Evolutionary conservation across 2,888 invertebrate species (phyloP).

Genomic region (Drosophila dives): DNA sequence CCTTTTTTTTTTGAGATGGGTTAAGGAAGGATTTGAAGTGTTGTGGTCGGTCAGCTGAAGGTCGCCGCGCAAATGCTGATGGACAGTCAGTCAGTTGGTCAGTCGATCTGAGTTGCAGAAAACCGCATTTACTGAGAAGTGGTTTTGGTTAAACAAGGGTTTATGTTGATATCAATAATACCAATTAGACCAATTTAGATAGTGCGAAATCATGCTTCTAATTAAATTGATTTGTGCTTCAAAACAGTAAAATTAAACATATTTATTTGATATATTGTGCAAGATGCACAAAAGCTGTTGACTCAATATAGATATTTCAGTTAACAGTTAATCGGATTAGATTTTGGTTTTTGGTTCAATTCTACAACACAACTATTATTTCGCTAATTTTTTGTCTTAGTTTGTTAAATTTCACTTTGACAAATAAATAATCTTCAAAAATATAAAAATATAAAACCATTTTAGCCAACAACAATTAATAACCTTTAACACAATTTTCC

Average conservation of each 20-base stretch:
- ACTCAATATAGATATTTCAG: neutral
- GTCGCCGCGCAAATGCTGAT: conserved; percentile 21
- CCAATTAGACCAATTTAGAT: conserved; percentile 2
- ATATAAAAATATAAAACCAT: neutral
- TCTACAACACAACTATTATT: neutral
- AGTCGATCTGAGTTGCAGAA: neutral
- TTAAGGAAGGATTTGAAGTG: conserved; percentile 3
- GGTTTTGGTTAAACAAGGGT: neutral
- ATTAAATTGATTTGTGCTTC: neutral
- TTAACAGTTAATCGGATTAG: neutral
- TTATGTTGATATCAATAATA: conserved; percentile 1
- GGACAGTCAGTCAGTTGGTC: neutral
- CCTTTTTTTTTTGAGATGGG: conserved; percentile 2
- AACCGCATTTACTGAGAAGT: conserved; percentile 19
- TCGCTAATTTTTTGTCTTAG: neutral
- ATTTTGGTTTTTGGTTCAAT: neutral
- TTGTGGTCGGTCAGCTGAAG: conserved; percentile 25
- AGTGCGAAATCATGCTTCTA: neutral
- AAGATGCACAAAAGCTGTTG: too few relatives aligned
- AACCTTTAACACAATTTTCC: neutral
- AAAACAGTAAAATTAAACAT: neutral
- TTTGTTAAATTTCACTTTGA: neutral
- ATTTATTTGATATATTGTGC: too few relatives aligned
- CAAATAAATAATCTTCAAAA: too few relatives aligned
- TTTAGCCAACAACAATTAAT: neutral